These are phyloP conservation scores for Lamellibrachia satsuma DNA, from an alignment of 2,888 invertebrate species.

Conservation along the genomic window DNA sequence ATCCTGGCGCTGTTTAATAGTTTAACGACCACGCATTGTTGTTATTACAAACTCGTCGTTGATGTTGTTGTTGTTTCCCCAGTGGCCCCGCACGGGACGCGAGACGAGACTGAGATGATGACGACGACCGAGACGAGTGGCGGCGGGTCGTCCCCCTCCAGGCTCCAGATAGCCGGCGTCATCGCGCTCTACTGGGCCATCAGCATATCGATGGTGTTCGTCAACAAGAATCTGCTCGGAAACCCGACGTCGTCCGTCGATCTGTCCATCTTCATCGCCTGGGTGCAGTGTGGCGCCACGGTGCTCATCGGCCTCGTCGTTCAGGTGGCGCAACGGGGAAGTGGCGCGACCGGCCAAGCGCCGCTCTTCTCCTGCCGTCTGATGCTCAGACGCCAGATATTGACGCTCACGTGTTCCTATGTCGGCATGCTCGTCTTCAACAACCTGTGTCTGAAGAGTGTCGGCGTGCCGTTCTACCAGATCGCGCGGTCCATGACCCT, in stretches of 20 bases:
- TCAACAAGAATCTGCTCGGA: conserved; percentile 84
- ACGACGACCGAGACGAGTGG: not conserved
- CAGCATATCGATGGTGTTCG: conserved; percentile 92
- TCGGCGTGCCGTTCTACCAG: conserved; percentile 64
- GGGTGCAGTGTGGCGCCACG: conserved; percentile 60
- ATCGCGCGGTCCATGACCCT: conserved; percentile 63
- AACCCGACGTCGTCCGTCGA: conserved; percentile 62
- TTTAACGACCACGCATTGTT: too few relatives aligned
- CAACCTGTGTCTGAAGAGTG: conserved; percentile 64
- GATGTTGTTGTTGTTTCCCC: not conserved
- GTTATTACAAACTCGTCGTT: not conserved
- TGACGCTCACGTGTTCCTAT: conserved; percentile 55
- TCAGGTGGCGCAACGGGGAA: not conserved
- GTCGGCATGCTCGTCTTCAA: conserved; percentile 61
- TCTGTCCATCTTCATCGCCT: conserved; percentile 62
- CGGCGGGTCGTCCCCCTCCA: not conserved
- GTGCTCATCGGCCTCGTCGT: conserved; percentile 47
- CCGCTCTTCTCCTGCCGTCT: not conserved
- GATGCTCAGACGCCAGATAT: conserved; percentile 41
- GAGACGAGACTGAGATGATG: not conserved
- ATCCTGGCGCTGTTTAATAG: too few relatives aligned
- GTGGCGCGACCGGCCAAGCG: not conserved
- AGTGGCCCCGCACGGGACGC: not conserved
- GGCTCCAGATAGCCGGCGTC: conserved; percentile 39
- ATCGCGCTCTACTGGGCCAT: conserved; percentile 74